Evolutionary conservation across 2,888 invertebrate species (phyloP), one percentile per base, ranked within the genome.

Genomic region (Silvanus unidentatus): DNA sequence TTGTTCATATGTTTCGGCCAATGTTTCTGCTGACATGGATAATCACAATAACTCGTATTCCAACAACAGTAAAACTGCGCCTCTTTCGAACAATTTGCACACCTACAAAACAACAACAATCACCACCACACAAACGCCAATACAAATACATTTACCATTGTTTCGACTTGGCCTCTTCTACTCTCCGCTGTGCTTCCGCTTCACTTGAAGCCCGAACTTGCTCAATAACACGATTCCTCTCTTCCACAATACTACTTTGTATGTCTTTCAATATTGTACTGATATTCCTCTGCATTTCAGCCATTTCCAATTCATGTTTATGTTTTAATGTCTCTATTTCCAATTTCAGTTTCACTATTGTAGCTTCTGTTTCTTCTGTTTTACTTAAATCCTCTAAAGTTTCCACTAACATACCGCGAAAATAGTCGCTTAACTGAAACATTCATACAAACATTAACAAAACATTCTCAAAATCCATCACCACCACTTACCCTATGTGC

Each of bases 11-110:
- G 94, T 6, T 77, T 73, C 1, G 83, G 71, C 94, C 94, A 94
- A 70, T 94, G 92, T 54, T 82, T 77, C 62, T 87, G 82, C 71
- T 94, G 94, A 62, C 95, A 95, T 1, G 83, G 79, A 66, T 87
- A 86, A 73, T 89, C 88, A 71, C 95, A 96, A 71, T 96, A 96
- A 42, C 91, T 84, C 0, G 94, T 94, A 74, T 94, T 95, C 94
- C 95, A 96, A 66, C 96, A 96, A 65, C 96, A 96, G 71, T 93
- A 92, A 70, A 91, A 90, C 58, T 87, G 82, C 0, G 95, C 91
- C 70, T 94, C 94, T 55, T 86, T 86, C 32, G 80, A 79, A 71
- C 96, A 96, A 65, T 82, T 79, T 0, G 88, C 85, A 69, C 96
- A 96, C 80, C 80, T 80, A 53, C 15, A 58, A 56, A 16, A 15